phyloP scores from a whole-genome alignment of 2,113 vertebrate species.

The Sinocyclocheilus anophthalmus region DNA sequence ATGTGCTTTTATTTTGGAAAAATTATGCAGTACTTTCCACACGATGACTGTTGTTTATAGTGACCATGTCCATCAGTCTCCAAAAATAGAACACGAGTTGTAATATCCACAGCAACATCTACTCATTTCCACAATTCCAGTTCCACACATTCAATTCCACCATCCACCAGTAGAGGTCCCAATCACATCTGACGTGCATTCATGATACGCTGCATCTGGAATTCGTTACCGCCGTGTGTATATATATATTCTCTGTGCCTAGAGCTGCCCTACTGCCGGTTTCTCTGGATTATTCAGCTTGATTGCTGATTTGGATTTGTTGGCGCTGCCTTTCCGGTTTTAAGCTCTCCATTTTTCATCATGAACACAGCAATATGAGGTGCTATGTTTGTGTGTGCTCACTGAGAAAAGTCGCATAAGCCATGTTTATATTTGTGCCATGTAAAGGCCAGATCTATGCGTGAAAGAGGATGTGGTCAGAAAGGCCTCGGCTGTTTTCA shows the following conservation, averaged over 20 bases:
- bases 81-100: neutral
- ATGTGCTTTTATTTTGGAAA: neutral
- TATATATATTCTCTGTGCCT: neutral
- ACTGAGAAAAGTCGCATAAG: neutral
- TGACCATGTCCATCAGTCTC: neutral
- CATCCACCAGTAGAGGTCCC: neutral
- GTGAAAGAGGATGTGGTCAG: conserved; percentile 58
- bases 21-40: neutral
- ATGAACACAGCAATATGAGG: neutral
- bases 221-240: neutral
- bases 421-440: conserved; percentile 3
- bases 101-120: neutral
- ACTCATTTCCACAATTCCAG: neutral
- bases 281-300: neutral
- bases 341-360: neutral
- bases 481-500: conserved; percentile 18
- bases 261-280: neutral
- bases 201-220: neutral
- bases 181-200: neutral
- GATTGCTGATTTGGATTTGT: neutral
- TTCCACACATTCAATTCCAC: neutral
- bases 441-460: neutral
- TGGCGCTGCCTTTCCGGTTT: neutral
- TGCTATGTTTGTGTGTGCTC: neutral
- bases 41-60: neutral